Evolutionary conservation across 2,113 vertebrate genomes (phyloP).

Genomic region (Argyrosomus japonicus): DNA sequence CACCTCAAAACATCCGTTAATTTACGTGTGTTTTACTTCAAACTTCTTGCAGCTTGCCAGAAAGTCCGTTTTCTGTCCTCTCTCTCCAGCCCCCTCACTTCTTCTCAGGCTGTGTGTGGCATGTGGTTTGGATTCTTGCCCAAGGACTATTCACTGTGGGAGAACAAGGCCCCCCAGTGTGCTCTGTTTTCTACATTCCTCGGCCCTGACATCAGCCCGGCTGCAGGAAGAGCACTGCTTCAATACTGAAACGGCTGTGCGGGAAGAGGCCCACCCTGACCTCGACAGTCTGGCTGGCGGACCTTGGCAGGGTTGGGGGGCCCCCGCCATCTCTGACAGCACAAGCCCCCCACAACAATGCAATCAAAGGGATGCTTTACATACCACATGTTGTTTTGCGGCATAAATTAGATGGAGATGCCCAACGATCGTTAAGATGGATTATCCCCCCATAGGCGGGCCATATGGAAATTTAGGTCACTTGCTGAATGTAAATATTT

Average conservation of each 20-base stretch:
- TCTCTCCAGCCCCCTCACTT: not conserved
- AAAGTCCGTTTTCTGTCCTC: not conserved
- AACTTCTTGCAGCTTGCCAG: not conserved
- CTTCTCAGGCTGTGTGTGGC: constrained; percentile 61
- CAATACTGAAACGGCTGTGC: constrained; percentile 49
- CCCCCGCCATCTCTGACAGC: constrained; percentile 43
- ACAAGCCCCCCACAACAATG: constrained; percentile 67
- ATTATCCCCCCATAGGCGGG: constrained; percentile 64
- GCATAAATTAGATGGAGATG: constrained; percentile 71
- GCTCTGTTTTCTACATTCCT: constrained; percentile 80
- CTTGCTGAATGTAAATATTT: constrained; percentile 75
- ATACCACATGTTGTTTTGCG: constrained; percentile 79
- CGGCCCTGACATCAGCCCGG: constrained; percentile 74
- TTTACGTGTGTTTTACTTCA: not conserved
- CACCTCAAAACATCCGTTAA: not conserved
- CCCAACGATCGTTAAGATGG: constrained; percentile 70
- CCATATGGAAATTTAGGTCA: constrained; percentile 80
- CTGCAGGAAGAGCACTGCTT: constrained; percentile 71
- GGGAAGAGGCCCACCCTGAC: constrained; percentile 68
- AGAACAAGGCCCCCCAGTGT: constrained; percentile 82
- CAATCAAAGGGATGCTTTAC: constrained; percentile 80
- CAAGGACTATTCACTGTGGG: constrained; percentile 60
- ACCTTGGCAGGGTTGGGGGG: constrained; percentile 15
- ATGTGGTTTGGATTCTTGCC: constrained; percentile 70
- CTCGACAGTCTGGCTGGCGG: constrained; percentile 67